phyloP scores from a whole-genome alignment of 2,113 vertebrate species.

The Galemys pyrenaicus region DNA sequence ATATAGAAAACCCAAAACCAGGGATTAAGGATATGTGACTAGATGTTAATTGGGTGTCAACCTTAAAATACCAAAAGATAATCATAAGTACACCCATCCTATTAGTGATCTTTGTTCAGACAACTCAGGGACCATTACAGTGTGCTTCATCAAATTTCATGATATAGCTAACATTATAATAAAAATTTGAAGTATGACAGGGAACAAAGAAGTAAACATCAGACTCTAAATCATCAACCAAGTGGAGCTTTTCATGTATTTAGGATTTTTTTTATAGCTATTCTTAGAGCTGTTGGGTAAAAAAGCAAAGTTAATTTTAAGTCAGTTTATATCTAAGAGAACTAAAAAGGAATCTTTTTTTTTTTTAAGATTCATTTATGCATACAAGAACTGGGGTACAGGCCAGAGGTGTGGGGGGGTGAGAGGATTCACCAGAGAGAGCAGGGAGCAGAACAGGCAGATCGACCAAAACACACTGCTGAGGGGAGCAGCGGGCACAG shows the following conservation, averaged over 20 bases:
- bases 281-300: background rate
- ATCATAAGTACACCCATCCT: background rate
- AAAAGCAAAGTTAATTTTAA: background rate
- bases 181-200: background rate
- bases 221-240: background rate
- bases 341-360: too few relatives aligned
- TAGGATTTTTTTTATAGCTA: background rate
- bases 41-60: background rate
- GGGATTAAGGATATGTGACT: background rate
- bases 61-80: background rate
- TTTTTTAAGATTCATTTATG: too few relatives aligned
- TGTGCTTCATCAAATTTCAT: background rate
- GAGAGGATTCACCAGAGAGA: too few relatives aligned
- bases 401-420: too few relatives aligned
- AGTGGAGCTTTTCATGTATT: background rate
- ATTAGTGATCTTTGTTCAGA: background rate
- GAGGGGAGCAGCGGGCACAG: too few relatives aligned
- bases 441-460: too few relatives aligned
- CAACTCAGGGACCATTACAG: background rate
- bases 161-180: background rate
- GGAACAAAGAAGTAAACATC: background rate
- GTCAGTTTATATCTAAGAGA: too few relatives aligned
- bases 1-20: constrained; percentile 34
- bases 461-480: too few relatives aligned
- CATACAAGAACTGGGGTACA: too few relatives aligned